Evolutionary conservation across 2,888 invertebrate genomes (phyloP).

Genomic region (Cantharis lateralis): DNA sequence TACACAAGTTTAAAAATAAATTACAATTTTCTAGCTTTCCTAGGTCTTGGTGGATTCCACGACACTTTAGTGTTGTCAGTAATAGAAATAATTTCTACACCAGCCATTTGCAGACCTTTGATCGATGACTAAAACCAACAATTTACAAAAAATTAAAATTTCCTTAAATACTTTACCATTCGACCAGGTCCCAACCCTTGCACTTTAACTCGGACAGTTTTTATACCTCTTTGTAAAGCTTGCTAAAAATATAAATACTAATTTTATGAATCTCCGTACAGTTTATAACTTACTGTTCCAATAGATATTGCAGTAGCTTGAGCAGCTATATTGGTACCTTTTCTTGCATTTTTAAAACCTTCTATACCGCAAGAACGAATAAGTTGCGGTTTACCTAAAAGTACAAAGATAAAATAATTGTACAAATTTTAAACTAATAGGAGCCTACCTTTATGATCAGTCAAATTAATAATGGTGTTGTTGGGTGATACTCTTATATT

Average conservation of each 20-base stretch:
- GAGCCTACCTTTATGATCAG: slow-evolving; percentile 67
- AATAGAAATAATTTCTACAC: slow-evolving; percentile 86
- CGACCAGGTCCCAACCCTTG: slow-evolving; percentile 88
- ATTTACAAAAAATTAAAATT: slow-evolving; percentile 17
- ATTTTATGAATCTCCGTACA: slow-evolving; percentile 5
- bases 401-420: background rate
- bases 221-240: slow-evolving; percentile 73
- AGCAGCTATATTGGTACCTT: slow-evolving; percentile 96
- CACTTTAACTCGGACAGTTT: slow-evolving; percentile 76
- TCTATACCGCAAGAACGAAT: slow-evolving; percentile 83
- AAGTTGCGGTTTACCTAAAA: slow-evolving; percentile 61
- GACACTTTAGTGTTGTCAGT: slow-evolving; percentile 90
- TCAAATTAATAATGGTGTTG: slow-evolving; percentile 83
- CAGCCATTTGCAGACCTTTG: slow-evolving; percentile 92
- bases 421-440: background rate
- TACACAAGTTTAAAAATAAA: slow-evolving; percentile 8
- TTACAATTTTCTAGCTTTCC: slow-evolving; percentile 85
- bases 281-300: slow-evolving; percentile 65
- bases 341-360: slow-evolving; percentile 93
- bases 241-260: slow-evolving; percentile 60
- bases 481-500: slow-evolving; percentile 83
- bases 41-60: slow-evolving; percentile 80
- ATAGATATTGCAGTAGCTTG: slow-evolving; percentile 89
- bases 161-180: slow-evolving; percentile 66
- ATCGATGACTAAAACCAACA: slow-evolving; percentile 76